Base-by-base conservation (phyloP, 2,797 vertebrate species). In the Petrocephalus schoutedeni region DNA sequence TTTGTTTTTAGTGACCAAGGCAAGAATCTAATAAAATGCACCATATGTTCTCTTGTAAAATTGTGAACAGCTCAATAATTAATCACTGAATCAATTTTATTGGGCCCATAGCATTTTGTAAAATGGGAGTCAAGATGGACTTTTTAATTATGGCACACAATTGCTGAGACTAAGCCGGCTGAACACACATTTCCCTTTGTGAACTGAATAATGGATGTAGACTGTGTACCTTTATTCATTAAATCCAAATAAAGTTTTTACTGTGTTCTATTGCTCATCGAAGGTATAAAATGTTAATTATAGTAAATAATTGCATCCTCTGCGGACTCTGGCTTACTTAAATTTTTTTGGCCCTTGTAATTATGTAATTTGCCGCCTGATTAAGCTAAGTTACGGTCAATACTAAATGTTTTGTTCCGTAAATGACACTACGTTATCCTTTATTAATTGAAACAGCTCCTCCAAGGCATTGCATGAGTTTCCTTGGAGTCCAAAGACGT, bases 61-160 rank as follows among this genome's bases (percentile, higher is more conserved):
- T 91, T 91, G 89, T 77, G 86, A 90, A 91, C 89, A 83, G 90
- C 93, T 93, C 90, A 91, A 86, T 93, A 93, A 94, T 94, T 93
- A 93, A 94, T 94, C 87, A 91, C 49, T 92, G 92, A 91, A 93
- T 94, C 91, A 91, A 92, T 92, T 93, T 93, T 91, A 94, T 91
- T 91, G 90, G 90, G 89, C 89, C 90, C 88, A 89, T 88, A 87
- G 85, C 88, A 89, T 92, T 94, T 94, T 94, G 93, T 91, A 90
- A 90, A 87, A 91, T 90, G 57, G 41, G 51, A 89, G 58, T 87
- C 64, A 87, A 67, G 56, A 89, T 87, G 59, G 19, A 86, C 61
- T 87, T 77, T 32, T 23, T 61, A 82, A 82, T 87, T 89, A 87
- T 92, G 90, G 86, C 90, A 87, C 92, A 88, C 77, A 90, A 87